Conservation (phyloP, 1,140 invertebrate genomes). For the Tyrophagus putrescentiae region DNA sequence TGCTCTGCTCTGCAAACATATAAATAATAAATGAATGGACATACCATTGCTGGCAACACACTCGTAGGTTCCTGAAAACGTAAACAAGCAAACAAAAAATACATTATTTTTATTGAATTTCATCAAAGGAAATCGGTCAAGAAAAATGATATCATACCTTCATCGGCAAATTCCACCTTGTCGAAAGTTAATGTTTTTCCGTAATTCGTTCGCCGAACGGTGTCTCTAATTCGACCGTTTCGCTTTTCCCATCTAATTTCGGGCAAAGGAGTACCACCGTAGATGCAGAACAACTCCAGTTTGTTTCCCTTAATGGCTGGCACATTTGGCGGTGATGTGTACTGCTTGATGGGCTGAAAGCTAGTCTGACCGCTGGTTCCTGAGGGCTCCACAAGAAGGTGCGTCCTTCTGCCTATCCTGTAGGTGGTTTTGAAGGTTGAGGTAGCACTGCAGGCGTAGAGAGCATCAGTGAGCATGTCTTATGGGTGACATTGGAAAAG, state of each 20-base stretch:
- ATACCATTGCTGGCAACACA: constrained; percentile 83
- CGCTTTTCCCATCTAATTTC: constrained; percentile 59
- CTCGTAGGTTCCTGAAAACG: constrained; percentile 48
- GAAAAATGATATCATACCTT: constrained; percentile 34
- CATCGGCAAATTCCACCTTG: constrained; percentile 65
- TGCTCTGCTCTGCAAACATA: too few species aligned
- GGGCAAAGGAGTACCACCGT: constrained; percentile 36
- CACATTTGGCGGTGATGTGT: constrained; percentile 66
- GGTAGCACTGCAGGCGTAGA: constrained; percentile 74
- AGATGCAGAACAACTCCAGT: constrained; percentile 40
- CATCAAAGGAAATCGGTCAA: neutral
- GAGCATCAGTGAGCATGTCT: constrained; percentile 57
- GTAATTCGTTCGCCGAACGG: constrained; percentile 63
- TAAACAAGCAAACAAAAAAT: neutral
- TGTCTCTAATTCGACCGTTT: constrained; percentile 42
- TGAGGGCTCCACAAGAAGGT: constrained; percentile 58
- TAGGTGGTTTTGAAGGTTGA: constrained; percentile 53
- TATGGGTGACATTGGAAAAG: constrained; percentile 77
- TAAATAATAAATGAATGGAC: too few species aligned
- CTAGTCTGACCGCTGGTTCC: constrained; percentile 53
- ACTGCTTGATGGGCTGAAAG: constrained; percentile 57
- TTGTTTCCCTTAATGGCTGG: constrained; percentile 63
- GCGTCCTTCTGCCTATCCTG: constrained; percentile 64
- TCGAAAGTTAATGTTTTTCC: constrained; percentile 79
- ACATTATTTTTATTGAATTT: too few species aligned